Conservation (phyloP, 1,140 invertebrate species). For the Brachionus asplanchnoidis region DNA sequence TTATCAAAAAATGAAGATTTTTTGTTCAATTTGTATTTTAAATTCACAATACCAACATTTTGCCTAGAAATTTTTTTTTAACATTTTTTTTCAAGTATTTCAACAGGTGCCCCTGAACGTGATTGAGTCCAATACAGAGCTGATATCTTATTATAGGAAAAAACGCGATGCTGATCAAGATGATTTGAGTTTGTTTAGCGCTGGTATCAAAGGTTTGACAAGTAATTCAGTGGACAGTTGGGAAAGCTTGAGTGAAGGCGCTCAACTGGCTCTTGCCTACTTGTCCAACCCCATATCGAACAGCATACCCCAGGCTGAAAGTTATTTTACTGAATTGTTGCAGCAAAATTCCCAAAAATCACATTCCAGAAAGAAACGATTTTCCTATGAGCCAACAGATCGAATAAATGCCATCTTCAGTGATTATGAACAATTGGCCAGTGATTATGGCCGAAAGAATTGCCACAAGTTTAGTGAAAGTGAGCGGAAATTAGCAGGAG, state of each 20-base stretch:
- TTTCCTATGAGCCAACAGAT: neutral
- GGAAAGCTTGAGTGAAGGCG: slow-evolving; percentile 27
- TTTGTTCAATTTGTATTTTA: too few species aligned
- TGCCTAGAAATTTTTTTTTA: too few species aligned
- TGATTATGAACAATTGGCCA: slow-evolving; percentile 4
- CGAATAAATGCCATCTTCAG: slow-evolving; percentile 8
- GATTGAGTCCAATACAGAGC: slow-evolving; percentile 36
- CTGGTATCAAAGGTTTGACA: neutral
- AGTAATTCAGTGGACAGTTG: slow-evolving; percentile 39
- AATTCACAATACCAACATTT: too few species aligned
- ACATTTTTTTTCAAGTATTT: neutral
- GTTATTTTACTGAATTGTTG: slow-evolving; percentile 9
- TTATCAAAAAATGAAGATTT: too few species aligned
- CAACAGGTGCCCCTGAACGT: slow-evolving; percentile 39
- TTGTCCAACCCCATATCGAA: neutral
- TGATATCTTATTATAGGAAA: slow-evolving; percentile 32
- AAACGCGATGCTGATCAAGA: slow-evolving; percentile 10
- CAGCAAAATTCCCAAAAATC: neutral
- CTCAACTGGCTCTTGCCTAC: slow-evolving; percentile 12
- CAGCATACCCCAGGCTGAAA: neutral
- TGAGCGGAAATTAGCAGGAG: slow-evolving; percentile 51
- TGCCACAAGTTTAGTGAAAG: neutral
- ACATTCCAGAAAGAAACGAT: slow-evolving; percentile 27
- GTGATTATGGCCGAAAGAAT: slow-evolving; percentile 28
- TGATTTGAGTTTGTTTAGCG: neutral